phyloP scores from a whole-genome alignment of 2,888 invertebrate species.

The Leptinotarsa peninsularis region DNA sequence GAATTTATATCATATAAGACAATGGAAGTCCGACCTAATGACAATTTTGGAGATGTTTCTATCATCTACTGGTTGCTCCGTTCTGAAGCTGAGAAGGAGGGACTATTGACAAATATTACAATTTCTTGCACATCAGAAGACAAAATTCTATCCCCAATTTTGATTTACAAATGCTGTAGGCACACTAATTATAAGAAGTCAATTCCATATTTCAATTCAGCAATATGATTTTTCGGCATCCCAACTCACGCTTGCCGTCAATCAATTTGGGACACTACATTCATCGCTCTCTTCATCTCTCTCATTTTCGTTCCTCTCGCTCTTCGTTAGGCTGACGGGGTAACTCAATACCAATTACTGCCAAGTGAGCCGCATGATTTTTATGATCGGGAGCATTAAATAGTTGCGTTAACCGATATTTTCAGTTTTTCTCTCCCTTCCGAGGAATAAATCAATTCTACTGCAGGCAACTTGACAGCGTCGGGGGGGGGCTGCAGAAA shows the following conservation, averaged over 20 bases:
- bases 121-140: no score
- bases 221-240: background rate
- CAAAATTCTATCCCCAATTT: no score
- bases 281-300: background rate
- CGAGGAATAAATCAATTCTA: constrained; percentile 39
- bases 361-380: constrained; percentile 46
- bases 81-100: no score
- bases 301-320: constrained; percentile 9
- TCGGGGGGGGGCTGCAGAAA: constrained; percentile 25
- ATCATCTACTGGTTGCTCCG: no score
- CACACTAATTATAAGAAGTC: no score
- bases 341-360: constrained; percentile 48
- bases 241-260: no score
- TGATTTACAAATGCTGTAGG: no score
- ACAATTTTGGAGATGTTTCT: no score
- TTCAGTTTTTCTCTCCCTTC: constrained; percentile 34
- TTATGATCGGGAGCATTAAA: constrained; percentile 44
- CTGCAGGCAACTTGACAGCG: constrained; percentile 33
- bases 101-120: no score
- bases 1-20: no score
- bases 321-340: constrained; percentile 39
- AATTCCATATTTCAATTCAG: background rate
- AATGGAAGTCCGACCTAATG: no score
- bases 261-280: background rate
- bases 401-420: constrained; percentile 40